A percentile compares a stretch with the other conserved stretches of the same genome.
These are phyloP conservation scores for Drosophila nikananu DNA, from an alignment of 1,140 invertebrate genomes.

Conservation along the genomic window DNA sequence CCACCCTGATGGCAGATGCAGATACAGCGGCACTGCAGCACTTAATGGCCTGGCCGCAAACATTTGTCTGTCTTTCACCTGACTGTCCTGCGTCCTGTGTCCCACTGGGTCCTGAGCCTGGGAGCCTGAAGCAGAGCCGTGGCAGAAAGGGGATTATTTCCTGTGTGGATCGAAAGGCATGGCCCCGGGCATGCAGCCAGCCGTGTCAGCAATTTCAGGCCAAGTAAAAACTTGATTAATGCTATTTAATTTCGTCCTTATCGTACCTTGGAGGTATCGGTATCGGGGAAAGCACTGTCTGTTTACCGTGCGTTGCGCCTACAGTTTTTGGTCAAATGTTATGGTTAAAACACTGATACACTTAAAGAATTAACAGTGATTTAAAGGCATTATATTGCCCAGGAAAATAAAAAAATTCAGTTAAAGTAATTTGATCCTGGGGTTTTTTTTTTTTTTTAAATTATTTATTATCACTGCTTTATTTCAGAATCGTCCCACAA, in stretches of 20 bases:
- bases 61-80: conserved; percentile 43
- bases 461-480: too few relatives aligned
- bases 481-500: too few relatives aligned
- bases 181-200: conserved; percentile 16
- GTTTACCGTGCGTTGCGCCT: too few relatives aligned
- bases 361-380: too few relatives aligned
- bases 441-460: too few relatives aligned
- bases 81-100: conserved; percentile 5
- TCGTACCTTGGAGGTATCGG: background rate
- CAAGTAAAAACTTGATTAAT: conserved; percentile 60
- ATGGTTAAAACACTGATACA: too few relatives aligned
- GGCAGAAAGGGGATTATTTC: conserved; percentile 6
- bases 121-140: background rate
- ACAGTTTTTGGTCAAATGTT: too few relatives aligned
- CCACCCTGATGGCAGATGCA: background rate
- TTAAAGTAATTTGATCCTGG: too few relatives aligned
- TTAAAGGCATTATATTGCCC: too few relatives aligned
- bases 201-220: conserved; percentile 23
- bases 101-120: background rate
- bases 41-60: conserved; percentile 63
- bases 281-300: background rate
- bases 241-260: conserved; percentile 45
- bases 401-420: too few relatives aligned
- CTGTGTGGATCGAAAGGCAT: conserved; percentile 24
- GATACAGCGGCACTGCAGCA: conserved; percentile 35